Percentiles rank a stretch among this genome's conserved stretches.
Evolutionary conservation across 2,797 vertebrate species (phyloP).

Genomic region (Emydoidea blandingii): DNA sequence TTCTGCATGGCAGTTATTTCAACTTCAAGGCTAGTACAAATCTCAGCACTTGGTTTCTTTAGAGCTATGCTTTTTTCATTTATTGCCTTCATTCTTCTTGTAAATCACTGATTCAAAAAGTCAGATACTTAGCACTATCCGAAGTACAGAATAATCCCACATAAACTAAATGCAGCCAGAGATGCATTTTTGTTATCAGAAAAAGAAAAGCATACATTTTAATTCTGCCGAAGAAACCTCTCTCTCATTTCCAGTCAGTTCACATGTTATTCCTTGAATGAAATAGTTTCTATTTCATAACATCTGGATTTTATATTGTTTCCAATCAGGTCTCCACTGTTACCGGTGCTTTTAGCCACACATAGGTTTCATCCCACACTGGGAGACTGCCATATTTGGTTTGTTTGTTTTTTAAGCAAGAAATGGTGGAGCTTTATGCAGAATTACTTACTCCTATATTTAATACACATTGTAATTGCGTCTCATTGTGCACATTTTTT

Average conservation of each 20-base stretch:
- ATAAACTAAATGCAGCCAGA: not conserved
- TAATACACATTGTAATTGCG: not conserved
- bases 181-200: not conserved
- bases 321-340: constrained; percentile 7
- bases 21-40: not conserved
- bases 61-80: not conserved
- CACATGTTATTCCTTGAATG: constrained; percentile 30
- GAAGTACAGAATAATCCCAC: not conserved
- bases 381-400: not conserved
- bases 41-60: not conserved
- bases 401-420: not conserved
- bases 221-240: not conserved
- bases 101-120: not conserved
- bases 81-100: not conserved
- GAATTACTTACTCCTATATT: not conserved
- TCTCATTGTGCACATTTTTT: not conserved
- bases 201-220: not conserved
- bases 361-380: not conserved
- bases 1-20: not conserved
- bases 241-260: constrained; percentile 54
- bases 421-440: not conserved
- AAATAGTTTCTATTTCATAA: constrained; percentile 54
- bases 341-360: not conserved
- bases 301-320: not conserved
- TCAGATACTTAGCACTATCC: not conserved